Conservation (phyloP, 2,113 vertebrate species). For the Aix galericulata region DNA sequence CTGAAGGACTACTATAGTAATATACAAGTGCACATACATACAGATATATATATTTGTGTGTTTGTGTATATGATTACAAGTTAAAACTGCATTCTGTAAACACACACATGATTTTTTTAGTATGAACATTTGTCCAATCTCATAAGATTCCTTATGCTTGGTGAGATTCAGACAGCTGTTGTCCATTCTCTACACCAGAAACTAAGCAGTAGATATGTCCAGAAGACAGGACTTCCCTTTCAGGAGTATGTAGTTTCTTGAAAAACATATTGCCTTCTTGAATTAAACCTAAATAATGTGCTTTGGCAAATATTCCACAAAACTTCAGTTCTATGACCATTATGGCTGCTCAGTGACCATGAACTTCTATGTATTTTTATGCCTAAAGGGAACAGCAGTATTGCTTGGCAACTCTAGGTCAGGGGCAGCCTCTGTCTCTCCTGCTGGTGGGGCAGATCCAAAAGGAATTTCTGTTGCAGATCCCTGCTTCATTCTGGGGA, state of each 20-base stretch:
- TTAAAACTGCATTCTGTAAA: neutral
- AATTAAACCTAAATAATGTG: neutral
- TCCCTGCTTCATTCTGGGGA: neutral
- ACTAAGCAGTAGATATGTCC: neutral
- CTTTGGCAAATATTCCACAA: neutral
- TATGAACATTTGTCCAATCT: neutral
- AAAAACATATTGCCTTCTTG: neutral
- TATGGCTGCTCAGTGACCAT: neutral
- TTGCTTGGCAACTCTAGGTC: neutral
- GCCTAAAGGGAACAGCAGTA: neutral
- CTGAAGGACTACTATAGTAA: neutral
- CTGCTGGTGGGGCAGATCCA: neutral
- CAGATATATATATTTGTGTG: rapidly evolving
- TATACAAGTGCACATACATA: neutral
- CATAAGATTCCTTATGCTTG: neutral
- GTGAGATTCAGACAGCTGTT: neutral
- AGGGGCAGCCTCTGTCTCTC: neutral
- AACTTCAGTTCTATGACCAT: neutral
- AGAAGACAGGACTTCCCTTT: neutral
- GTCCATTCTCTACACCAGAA: neutral
- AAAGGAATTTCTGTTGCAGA: neutral
- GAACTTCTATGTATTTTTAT: neutral
- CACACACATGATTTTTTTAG: neutral
- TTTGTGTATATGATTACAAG: neutral
- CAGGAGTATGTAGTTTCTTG: neutral